Base-by-base conservation (phyloP, 2,797 vertebrate species). In the Melanotaenia boesemani region DNA sequence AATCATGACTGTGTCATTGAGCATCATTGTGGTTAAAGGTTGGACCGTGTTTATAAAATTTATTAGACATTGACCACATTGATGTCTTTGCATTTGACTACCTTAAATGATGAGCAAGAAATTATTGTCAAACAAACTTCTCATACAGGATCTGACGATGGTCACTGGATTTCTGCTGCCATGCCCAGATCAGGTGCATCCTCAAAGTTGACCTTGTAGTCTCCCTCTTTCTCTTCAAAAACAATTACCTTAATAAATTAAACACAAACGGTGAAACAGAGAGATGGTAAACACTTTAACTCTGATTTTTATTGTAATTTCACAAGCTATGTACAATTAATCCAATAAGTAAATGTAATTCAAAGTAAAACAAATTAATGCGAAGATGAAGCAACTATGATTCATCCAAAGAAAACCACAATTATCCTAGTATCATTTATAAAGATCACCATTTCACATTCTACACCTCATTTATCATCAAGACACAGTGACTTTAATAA, bases 141-240 rank as follows among this genome's bases (percentile, higher is more conserved):
- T 46, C 44, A 52, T 5, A 3, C 15, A 39, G 34, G 16, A 9
- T 2, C 8, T 2, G 67, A 77, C 24, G 56, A 32, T 30, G 30
- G 22, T 94, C 82, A 96, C 77, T 95, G 89, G 85, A 98, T 89
- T 0, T 98, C 97, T 36, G 95, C 94, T 57, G 92, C 95, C 93
- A 96, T 95, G 75, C 97, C 97, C 0, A 99, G 89, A n/a, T 95
- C 94, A 9, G 96, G 94, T 0, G 86, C 89, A 18, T 96, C 95
- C 0, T 96, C 95, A 77, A 97, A 97, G 26, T 95, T 93, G 65
- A 98, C 82, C 56, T 95, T 92, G 26, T 92, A 91, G 74, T 97
- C 96, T 0, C 94, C 94, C 16, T 94, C 94, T 64, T 89, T 92
- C 79, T 99, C 97, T 79, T 99, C 97, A 16, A 98, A 99, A 65